Base-by-base conservation (phyloP, 2,797 vertebrate genomes). In the Gymnodraco acuticeps region DNA sequence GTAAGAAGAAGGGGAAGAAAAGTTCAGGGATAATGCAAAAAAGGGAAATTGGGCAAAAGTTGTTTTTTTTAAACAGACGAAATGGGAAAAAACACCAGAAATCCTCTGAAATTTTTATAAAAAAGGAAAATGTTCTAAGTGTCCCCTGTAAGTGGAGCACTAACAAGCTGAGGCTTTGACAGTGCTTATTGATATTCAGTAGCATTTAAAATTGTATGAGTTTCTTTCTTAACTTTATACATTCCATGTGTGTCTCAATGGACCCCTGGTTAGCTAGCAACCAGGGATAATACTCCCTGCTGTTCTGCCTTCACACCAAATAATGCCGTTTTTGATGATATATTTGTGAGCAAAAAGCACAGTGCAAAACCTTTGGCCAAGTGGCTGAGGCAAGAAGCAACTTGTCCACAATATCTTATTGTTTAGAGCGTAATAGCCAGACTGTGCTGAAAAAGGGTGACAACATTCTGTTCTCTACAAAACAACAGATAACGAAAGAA, bases 391-490 rank as follows among this genome's bases (percentile, higher is more conserved):
- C 52, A 8, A 45, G 51, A 64, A 27, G n/a, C 68, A 27, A n/a
- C 65, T 38, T 52, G 5, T 20, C 52, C 23, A 84, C 70, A 86
- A 65, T 54, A 58, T 72, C 72, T 82, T 66, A 73, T 73, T 81
- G 85, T 84, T 54, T 43, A n/a, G 56, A n/a, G 41, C 16, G 10
- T 66, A 65, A n/a, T 19, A 33, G 23, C 41, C 43, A 38, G n/a
- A 75, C 71, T 53, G 48, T 48, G 14, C 33, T 8, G n/a, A 53
- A 27, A 20, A 38, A 75, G 33, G 12, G 60, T 55, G 74, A 68
- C 47, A 43, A 46, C 58, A 64, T 38, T 16, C 50, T 60, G 33
- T 71, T 60, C 64, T 73, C 20, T n/a, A 10, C 13, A 19, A 17
- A 20, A 77, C 58, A 67, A 69, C 68, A 43, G 54, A 55, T 4